Conservation (phyloP, 1,140 invertebrate genomes). For the Diuraphis noxia region DNA sequence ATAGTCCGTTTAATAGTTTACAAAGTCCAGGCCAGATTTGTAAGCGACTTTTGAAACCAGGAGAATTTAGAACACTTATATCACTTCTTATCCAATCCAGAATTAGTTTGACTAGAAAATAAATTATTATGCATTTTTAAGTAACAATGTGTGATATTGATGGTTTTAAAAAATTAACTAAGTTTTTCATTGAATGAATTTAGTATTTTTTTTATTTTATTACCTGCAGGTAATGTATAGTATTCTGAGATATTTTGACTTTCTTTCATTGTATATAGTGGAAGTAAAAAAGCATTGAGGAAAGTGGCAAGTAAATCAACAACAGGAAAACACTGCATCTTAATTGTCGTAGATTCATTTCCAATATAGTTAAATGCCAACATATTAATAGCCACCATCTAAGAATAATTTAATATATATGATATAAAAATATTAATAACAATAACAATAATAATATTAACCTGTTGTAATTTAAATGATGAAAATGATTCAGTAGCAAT, state of each 20-base stretch:
- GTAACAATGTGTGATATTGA: neutral
- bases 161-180: neutral
- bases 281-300: conserved; percentile 72
- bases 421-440: neutral
- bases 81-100: conserved; percentile 72
- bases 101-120: conserved; percentile 71
- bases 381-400: conserved; percentile 77
- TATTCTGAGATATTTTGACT: conserved; percentile 67
- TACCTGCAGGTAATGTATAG: conserved; percentile 72
- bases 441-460: neutral
- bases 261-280: conserved; percentile 70
- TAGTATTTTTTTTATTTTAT: conserved; percentile 57
- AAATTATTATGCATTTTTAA: neutral
- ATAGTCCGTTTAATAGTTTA: conserved; percentile 72
- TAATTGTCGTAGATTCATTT: conserved; percentile 60
- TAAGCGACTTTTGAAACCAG: conserved; percentile 68
- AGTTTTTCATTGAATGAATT: neutral
- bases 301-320: conserved; percentile 70
- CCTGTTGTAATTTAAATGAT: conserved; percentile 71
- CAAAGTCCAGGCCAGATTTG: conserved; percentile 81
- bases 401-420: conserved; percentile 58
- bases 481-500: conserved; percentile 78
- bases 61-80: conserved; percentile 64
- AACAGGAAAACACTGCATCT: conserved; percentile 65
- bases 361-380: conserved; percentile 71